Percentiles rank a stretch among this genome's conserved stretches.
Conservation (phyloP, 2,797 vertebrate species). For the Poeciliopsis gracilis region DNA sequence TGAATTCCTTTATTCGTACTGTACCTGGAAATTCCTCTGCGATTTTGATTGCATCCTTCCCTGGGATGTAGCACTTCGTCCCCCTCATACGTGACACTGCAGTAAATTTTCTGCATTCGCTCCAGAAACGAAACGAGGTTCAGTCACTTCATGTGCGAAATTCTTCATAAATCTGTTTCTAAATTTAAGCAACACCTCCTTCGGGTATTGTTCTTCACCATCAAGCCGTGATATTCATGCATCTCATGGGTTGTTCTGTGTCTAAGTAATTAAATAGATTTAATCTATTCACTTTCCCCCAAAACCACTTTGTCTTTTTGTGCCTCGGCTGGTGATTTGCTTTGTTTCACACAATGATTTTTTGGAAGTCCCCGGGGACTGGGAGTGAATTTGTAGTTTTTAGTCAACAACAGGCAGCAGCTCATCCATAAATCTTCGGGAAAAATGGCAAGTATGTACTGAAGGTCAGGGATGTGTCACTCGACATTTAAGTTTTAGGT, state of each 20-base stretch:
- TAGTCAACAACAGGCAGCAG: conserved; percentile 6
- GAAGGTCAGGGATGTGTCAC: conserved; percentile 19
- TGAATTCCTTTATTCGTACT: neutral
- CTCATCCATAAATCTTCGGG: neutral
- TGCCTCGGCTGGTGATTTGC: conserved; percentile 20
- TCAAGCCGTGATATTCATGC: conserved; percentile 16
- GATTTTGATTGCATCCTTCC: conserved; percentile 39
- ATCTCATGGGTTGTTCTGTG: conserved; percentile 23
- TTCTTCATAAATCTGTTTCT: conserved; percentile 18
- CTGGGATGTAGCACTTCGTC: conserved; percentile 23
- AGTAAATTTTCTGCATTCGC: conserved; percentile 42
- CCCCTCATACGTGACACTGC: conserved; percentile 44
- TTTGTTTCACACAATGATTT: conserved; percentile 26
- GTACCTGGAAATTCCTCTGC: conserved; percentile 12
- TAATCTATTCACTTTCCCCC: conserved; percentile 13
- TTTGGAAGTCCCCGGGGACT: neutral
- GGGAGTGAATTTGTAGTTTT: conserved; percentile 29
- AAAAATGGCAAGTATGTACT: conserved; percentile 6
- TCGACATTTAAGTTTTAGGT: conserved; percentile 2
- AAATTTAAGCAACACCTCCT: conserved; percentile 14
- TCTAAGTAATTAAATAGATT: conserved; percentile 36
- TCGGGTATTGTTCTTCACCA: conserved; percentile 15
- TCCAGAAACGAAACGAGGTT: conserved; percentile 12
- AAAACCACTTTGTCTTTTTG: conserved; percentile 20
- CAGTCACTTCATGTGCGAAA: conserved; percentile 5